Evolutionary conservation across 2,113 vertebrate species (phyloP).

Genomic region (Callipepla californica): DNA sequence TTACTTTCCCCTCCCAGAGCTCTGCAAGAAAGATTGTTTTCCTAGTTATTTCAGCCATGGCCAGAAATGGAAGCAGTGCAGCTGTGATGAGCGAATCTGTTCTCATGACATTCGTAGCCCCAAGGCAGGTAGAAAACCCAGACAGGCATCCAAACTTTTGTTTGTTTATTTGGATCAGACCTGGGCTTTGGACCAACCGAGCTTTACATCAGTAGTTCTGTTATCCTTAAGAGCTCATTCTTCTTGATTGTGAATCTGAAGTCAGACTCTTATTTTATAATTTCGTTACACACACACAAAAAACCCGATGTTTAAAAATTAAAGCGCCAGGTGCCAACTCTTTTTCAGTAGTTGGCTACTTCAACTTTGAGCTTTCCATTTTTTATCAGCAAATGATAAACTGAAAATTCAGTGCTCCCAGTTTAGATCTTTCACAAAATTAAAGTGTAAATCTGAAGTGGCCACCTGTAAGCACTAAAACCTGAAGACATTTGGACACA

Average conservation of each 20-base stretch:
- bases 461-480: slow-evolving; percentile 74
- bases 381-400: slow-evolving; percentile 71
- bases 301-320: slow-evolving; percentile 50
- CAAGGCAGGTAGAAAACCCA: slow-evolving; percentile 64
- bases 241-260: slow-evolving; percentile 52
- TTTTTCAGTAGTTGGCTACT: slow-evolving; percentile 65
- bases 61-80: slow-evolving; percentile 56
- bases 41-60: slow-evolving; percentile 20
- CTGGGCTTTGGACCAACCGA: slow-evolving; percentile 1
- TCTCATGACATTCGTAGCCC: slow-evolving; percentile 60
- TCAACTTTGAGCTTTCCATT: slow-evolving; percentile 70
- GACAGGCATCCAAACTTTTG: slow-evolving; percentile 36
- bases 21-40: slow-evolving; percentile 42
- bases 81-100: slow-evolving; percentile 69
- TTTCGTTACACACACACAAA: background rate
- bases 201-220: slow-evolving; percentile 30
- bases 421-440: slow-evolving; percentile 69
- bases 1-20: background rate
- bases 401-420: slow-evolving; percentile 63
- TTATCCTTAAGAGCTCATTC: slow-evolving; percentile 54
- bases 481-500: slow-evolving; percentile 70
- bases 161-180: slow-evolving; percentile 36
- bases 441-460: slow-evolving; percentile 68
- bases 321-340: slow-evolving; percentile 64
- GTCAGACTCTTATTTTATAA: slow-evolving; percentile 51